Conservation (phyloP, 2,888 invertebrate genomes). For the Strigamia transsilvanica region DNA sequence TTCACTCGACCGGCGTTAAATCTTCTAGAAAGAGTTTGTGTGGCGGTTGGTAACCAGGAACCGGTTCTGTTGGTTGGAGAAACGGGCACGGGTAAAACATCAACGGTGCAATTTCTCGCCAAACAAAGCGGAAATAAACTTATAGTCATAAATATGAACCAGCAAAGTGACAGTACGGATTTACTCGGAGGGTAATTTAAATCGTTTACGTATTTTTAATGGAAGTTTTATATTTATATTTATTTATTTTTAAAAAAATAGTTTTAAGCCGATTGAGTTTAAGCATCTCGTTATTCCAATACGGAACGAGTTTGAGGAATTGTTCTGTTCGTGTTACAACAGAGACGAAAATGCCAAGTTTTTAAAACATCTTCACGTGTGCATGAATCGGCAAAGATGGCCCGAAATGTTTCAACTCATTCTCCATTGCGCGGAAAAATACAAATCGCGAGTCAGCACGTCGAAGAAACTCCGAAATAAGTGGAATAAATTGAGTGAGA, state of each 20-base stretch:
- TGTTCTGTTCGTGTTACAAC: conserved; percentile 71
- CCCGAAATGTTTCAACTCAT: conserved; percentile 77
- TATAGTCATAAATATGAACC: conserved; percentile 97
- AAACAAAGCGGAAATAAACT: conserved; percentile 80
- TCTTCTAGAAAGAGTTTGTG: conserved; percentile 86
- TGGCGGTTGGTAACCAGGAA: conserved; percentile 82
- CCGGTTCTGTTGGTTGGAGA: conserved; percentile 96
- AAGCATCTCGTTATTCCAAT: conserved; percentile 83
- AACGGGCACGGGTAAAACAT: conserved; percentile 98
- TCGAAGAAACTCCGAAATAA: conserved; percentile 58
- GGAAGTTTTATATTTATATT: neutral
- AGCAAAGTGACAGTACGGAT: conserved; percentile 97
- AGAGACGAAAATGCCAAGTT: conserved; percentile 47
- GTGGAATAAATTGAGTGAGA: conserved; percentile 75
- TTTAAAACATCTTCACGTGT: conserved; percentile 64
- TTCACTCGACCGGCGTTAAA: conserved; percentile 80
- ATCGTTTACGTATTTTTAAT: conserved; percentile 51
- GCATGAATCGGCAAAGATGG: conserved; percentile 79
- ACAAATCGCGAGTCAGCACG: neutral
- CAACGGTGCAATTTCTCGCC: conserved; percentile 90
- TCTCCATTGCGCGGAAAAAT: neutral
- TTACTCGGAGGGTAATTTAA: conserved; percentile 85
- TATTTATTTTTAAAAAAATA: conserved; percentile 59
- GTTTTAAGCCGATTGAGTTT: conserved; percentile 91
- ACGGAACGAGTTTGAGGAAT: conserved; percentile 79